Percentiles rank a stretch among this genome's conserved stretches.
phyloP scores from a whole-genome alignment of 2,888 invertebrate species.

The Thereva unica region DNA sequence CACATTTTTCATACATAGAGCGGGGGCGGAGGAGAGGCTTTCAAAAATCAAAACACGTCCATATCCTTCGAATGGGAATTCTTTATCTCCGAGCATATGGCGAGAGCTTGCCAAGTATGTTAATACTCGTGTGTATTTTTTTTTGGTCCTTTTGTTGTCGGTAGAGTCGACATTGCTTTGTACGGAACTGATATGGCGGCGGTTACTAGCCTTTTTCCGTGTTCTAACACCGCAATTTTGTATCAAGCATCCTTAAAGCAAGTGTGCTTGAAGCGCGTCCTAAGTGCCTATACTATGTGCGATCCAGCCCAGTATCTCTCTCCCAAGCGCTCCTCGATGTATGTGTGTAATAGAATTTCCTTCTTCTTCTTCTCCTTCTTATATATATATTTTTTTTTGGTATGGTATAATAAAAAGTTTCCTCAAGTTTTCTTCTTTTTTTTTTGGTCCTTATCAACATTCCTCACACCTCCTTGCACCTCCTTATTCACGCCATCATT shows the following conservation, averaged over 20 bases:
- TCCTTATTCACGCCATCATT: too few species aligned
- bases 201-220: conserved; percentile 18
- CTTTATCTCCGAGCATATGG: conserved; percentile 31
- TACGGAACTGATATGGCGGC: conserved; percentile 15
- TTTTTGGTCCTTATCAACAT: conserved; percentile 9
- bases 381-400: too few species aligned
- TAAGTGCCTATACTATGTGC: conserved; percentile 8
- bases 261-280: not conserved
- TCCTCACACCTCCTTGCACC: not conserved
- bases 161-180: conserved; percentile 4
- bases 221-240: conserved; percentile 17
- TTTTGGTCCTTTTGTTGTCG: conserved; percentile 12
- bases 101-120: conserved; percentile 26
- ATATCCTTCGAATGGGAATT: conserved; percentile 25
- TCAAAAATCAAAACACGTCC: conserved; percentile 35
- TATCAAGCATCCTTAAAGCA: not conserved
- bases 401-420: conserved; percentile 22
- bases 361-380: not conserved
- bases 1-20: conserved; percentile 16
- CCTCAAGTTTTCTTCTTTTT: conserved; percentile 22
- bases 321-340: not conserved
- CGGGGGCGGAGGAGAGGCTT: not conserved
- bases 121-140: conserved; percentile 18
- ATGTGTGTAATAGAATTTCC: conserved; percentile 7
- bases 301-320: not conserved